These are phyloP conservation scores for Chionomys nivalis DNA, from an alignment of 2,113 vertebrate genomes.

Conservation along the genomic window DNA sequence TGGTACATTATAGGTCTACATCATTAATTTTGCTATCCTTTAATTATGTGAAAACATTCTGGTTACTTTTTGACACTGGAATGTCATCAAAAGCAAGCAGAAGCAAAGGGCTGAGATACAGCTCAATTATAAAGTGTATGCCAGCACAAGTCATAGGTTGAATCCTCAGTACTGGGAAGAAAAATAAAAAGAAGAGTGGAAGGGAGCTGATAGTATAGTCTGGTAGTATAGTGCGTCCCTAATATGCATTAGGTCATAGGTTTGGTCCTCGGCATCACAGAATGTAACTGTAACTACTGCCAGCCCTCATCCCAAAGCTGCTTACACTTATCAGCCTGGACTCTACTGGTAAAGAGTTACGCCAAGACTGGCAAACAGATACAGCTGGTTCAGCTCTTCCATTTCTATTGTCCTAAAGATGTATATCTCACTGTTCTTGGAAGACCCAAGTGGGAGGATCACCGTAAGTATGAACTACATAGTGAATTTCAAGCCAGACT, in stretches of 20 bases:
- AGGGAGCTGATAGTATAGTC: neutral
- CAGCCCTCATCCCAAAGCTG: conserved; percentile 40
- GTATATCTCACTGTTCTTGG: neutral
- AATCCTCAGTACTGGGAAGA: neutral
- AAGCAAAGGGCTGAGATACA: neutral
- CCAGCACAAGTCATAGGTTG: neutral
- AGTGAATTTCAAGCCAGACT: neutral
- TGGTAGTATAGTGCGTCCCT: neutral
- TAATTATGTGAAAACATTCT: conserved; percentile 52
- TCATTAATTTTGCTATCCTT: conserved; percentile 41
- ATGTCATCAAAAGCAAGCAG: conserved; percentile 53
- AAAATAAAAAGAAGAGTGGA: neutral
- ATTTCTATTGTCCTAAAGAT: neutral
- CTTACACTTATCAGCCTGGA: neutral
- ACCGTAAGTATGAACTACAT: neutral
- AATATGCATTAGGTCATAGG: no score
- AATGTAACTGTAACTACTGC: neutral
- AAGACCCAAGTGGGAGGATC: neutral
- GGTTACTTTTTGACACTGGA: neutral
- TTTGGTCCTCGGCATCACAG: neutral
- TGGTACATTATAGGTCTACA: neutral
- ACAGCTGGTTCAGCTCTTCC: neutral
- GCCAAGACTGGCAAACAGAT: neutral
- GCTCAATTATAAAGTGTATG: neutral
- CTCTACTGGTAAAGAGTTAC: neutral